phyloP scores from a whole-genome alignment of 2,113 vertebrate genomes.

The Semnornis frantzii region DNA sequence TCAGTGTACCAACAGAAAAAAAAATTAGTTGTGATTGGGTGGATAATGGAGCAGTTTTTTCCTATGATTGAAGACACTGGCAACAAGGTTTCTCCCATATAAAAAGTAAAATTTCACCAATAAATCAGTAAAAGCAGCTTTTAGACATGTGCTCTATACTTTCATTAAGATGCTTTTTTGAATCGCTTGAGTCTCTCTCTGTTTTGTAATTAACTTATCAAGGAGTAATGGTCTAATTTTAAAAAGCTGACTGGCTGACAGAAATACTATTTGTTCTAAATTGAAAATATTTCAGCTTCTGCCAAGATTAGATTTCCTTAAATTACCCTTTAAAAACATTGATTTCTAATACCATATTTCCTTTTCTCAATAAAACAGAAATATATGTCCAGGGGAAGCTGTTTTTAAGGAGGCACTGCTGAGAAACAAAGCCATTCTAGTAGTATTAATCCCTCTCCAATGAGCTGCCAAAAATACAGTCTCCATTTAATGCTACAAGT shows the following conservation, averaged over 20 bases:
- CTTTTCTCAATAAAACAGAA: conserved; percentile 59
- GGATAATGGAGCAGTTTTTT: conserved; percentile 35
- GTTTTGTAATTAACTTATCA: conserved; percentile 68
- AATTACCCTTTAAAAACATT: conserved; percentile 65
- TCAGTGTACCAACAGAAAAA: conserved; percentile 30
- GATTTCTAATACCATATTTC: conserved; percentile 56
- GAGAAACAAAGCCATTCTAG: conserved; percentile 40
- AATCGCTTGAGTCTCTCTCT: conserved; percentile 45
- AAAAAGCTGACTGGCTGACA: conserved; percentile 44
- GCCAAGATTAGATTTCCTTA: conserved; percentile 69
- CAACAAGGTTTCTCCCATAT: not conserved
- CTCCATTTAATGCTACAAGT: conserved; percentile 45
- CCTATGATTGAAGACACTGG: not conserved
- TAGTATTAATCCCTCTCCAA: conserved; percentile 43
- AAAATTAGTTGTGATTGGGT: conserved; percentile 40
- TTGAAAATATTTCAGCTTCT: conserved; percentile 63
- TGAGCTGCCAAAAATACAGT: conserved; percentile 46
- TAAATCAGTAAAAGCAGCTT: conserved; percentile 60
- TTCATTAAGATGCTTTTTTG: conserved; percentile 20
- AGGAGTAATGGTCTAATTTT: conserved; percentile 63
- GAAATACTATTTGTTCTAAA: conserved; percentile 63
- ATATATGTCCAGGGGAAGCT: conserved; percentile 16
- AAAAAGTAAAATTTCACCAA: conserved; percentile 38
- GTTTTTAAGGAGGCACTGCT: conserved; percentile 36
- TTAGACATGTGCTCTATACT: conserved; percentile 29